Conservation (phyloP, 2,888 invertebrate genomes). For the Neoitamus cyanurus region DNA sequence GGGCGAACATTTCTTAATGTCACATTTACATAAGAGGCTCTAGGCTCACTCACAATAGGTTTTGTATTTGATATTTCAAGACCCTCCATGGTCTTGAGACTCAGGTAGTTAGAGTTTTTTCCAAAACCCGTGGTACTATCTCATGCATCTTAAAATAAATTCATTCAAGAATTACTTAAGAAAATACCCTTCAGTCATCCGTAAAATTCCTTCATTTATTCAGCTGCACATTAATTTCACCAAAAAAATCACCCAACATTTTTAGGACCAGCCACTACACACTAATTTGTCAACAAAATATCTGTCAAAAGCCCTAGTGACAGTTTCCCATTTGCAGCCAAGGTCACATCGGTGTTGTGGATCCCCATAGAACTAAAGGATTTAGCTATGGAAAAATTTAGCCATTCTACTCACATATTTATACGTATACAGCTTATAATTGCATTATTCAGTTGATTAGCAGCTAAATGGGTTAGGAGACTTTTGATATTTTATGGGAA, state of each 20-base stretch:
- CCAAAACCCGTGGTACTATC: neutral
- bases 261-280: neutral
- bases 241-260: neutral
- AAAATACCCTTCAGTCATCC: neutral
- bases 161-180: neutral
- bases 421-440: neutral
- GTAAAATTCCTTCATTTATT: neutral
- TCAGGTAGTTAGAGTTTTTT: neutral
- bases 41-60: neutral
- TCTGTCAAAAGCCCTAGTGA: slow-evolving; percentile 24
- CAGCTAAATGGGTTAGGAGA: neutral
- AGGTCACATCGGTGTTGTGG: slow-evolving; percentile 8
- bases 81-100: neutral
- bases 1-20: no score
- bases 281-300: slow-evolving; percentile 34
- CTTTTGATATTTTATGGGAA: neutral
- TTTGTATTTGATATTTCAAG: neutral
- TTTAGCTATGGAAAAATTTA: neutral
- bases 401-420: neutral
- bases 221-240: neutral
- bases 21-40: no score
- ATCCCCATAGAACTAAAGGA: neutral
- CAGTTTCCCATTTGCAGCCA: slow-evolving; percentile 23
- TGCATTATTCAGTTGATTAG: neutral
- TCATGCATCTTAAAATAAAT: neutral